Conservation (phyloP, 2,113 vertebrate species). For the Nycticorax nycticorax region DNA sequence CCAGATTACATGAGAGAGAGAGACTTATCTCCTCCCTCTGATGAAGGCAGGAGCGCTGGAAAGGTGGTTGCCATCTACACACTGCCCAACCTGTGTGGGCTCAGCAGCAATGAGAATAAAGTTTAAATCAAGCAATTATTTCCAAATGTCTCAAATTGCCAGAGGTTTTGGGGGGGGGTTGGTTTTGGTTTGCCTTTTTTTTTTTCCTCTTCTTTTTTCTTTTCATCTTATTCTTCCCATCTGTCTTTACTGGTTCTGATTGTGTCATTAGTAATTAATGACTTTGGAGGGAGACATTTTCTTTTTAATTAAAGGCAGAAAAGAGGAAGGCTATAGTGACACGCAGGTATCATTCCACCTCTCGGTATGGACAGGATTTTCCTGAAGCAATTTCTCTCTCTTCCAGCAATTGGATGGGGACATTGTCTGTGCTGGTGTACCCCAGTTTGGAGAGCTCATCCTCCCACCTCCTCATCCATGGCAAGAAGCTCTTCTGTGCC, state of each 20-base stretch:
- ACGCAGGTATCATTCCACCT: not conserved
- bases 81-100: not conserved
- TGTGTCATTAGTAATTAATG: constrained; percentile 68
- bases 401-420: fast-evolving
- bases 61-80: not conserved
- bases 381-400: not conserved
- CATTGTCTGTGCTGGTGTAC: fast-evolving
- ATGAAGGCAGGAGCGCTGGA: not conserved
- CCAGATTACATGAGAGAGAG: fast-evolving
- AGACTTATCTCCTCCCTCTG: not conserved
- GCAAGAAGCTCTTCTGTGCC: not conserved
- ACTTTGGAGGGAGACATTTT: constrained; percentile 51
- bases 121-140: constrained; percentile 11
- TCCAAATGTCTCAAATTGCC: not conserved
- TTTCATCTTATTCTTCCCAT: not conserved
- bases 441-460: not conserved
- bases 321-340: not conserved
- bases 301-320: constrained; percentile 53
- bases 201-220: not conserved
- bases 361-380: not conserved
- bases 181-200: not conserved
- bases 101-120: not conserved
- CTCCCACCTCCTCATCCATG: not conserved
- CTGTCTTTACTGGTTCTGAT: constrained; percentile 20
- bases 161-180: not conserved